Conservation (phyloP, 2,888 invertebrate genomes). For the Macrophya alboannulata region DNA sequence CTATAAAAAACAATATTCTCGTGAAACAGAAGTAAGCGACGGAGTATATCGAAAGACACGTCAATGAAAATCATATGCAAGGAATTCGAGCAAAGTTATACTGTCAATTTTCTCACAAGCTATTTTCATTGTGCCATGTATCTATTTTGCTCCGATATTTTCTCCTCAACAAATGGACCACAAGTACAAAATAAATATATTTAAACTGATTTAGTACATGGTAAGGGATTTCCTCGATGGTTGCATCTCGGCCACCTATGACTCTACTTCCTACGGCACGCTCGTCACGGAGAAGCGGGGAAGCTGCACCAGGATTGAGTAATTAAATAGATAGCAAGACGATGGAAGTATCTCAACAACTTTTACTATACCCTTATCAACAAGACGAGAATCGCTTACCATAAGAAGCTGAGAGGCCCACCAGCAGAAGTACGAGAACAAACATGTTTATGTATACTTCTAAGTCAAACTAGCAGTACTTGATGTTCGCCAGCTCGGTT, state of each 20-base stretch:
- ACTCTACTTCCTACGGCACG: neutral
- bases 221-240: slow-evolving; percentile 34
- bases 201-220: slow-evolving; percentile 24
- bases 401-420: slow-evolving; percentile 2
- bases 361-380: neutral
- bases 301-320: slow-evolving; percentile 8
- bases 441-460: slow-evolving; percentile 26
- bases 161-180: neutral
- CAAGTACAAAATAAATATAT: neutral
- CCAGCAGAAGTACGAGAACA: neutral
- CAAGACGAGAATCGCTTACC: neutral
- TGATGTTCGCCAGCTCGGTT: neutral
- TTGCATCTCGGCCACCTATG: slow-evolving; percentile 26
- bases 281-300: neutral
- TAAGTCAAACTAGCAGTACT: neutral
- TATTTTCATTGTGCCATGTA: neutral
- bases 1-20: neutral
- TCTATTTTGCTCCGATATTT: neutral
- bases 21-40: neutral
- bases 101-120: neutral
- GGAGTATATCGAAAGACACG: neutral
- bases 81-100: neutral
- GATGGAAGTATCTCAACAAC: too few relatives aligned
- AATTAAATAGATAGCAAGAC: too few relatives aligned
- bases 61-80: neutral